Evolutionary conservation across 2,888 invertebrate genomes (phyloP), one percentile per base, ranked within the genome.

Genomic region (Bombyx huttoni): DNA sequence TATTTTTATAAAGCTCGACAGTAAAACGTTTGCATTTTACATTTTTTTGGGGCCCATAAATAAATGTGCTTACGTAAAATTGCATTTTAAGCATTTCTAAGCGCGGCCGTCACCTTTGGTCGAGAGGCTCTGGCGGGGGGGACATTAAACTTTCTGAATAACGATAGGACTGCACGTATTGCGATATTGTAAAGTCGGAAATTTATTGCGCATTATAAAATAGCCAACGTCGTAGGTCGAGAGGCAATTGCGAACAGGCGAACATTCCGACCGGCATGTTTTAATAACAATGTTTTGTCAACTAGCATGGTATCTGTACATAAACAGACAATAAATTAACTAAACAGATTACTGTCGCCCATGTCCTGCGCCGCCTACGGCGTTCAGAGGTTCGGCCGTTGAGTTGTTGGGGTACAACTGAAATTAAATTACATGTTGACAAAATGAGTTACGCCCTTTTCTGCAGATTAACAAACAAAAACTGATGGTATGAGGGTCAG

Each of bases 401-500:
- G 69, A 70, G 66, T 71, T 62, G 71, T 65, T 70, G 78, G 83
- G 84, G 84, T 78, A 76, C 78, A 78, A 75, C 72, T 74, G 74
- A 82, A 87, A 87, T 88, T 84, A 84, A 86, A 88, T 88, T 87
- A 88, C 81, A 75, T 78, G 84, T 82, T 81, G 86, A 86, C 85
- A 83, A 86, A 87, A 86, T 83, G 87, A 88, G 86, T 86, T 81
- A 88, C 87, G 87, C 86, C 87, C 86, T 85, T 83, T 83, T 84
- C 84, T 84, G 81, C 80, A 83, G 85, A 88, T 87, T 88, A 87
- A 87, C 86, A 88, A 88, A 88, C 88, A 88, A 86, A 88, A 88
- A 86, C 79, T 85, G 84, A 82, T 80, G 85, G 78, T 78, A 72
- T 77, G 81, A 81, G 86, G 87, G 86, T 84, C 85, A 83, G 78